Evolutionary conservation across 2,797 vertebrate genomes (phyloP), one percentile per base, ranked within the genome.

Genomic region (Benthosema pterotum): DNA sequence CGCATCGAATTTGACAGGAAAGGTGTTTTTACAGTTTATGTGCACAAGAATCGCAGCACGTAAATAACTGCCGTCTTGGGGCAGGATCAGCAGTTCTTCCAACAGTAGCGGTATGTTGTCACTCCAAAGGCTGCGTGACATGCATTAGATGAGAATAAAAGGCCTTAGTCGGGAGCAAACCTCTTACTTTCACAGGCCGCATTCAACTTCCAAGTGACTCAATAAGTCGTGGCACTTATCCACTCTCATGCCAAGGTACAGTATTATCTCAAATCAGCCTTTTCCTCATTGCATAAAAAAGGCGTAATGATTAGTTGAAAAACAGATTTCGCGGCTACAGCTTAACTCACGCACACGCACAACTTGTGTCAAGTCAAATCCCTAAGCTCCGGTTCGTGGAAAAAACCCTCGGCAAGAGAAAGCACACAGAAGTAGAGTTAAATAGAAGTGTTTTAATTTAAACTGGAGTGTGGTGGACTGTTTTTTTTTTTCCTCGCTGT

Each of bases 401-500:
- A 38, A 38, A 38, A n/a, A n/a, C n/a, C 32, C 32, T 38, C 5
- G 8, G 32, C 32, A 38, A n/a, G 32, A 38, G 7, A 38, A 38
- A 1, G 57, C 0, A 75, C 62, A 86, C 72, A 75, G n/a, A 73
- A 12, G 8, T 42, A 50, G 58, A 4, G 77, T 89, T 89, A 89
- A 89, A 89, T 89, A 88, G 8, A 76, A 75, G 80, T 78, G 73
- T 88, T 91, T 93, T 93, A 93, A 93, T 93, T 93, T 91, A 90
- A n/a, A 83, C 78, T 87, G 83, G 79, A 83, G 89, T 84, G 77
- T 79, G 78, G 76, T 87, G 81, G 70, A 81, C 80, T 82, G 77
- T 87, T 81, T 17, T 69, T n/a, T n/a, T n/a, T n/a, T n/a, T n/a
- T n/a, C n/a, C n/a, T n/a, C n/a, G 70, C 67, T 83, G 72, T 61